Evolutionary conservation across 2,888 invertebrate species (phyloP).

Genomic region (Asteroscopus sphinx): DNA sequence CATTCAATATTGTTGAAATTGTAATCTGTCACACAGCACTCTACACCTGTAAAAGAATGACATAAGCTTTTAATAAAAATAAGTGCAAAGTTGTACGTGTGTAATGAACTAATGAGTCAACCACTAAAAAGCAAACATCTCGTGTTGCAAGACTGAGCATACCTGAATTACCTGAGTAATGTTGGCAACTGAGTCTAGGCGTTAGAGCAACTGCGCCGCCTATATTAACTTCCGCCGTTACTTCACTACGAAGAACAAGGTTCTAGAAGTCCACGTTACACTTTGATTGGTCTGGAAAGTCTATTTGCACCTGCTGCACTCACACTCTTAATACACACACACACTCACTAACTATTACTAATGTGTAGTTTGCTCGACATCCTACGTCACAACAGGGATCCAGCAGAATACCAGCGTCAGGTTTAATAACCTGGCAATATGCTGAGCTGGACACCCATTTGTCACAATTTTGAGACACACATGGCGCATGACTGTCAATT

Average conservation of each 20-base stretch:
- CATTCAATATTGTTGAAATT: background rate
- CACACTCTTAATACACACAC: no score
- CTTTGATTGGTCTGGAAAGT: slow-evolving; percentile 5
- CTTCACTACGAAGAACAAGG: slow-evolving; percentile 6
- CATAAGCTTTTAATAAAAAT: background rate
- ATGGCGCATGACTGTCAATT: no score
- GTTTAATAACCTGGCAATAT: no score
- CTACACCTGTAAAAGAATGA: background rate
- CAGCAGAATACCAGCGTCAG: no score
- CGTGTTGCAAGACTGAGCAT: slow-evolving; percentile 23
- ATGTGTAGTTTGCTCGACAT: no score
- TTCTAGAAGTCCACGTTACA: background rate
- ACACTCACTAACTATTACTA: no score
- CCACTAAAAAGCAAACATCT: slow-evolving; percentile 2
- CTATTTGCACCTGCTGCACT: background rate
- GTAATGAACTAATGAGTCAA: background rate
- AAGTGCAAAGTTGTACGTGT: background rate
- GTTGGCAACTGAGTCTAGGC: slow-evolving; percentile 25
- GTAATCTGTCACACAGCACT: no score
- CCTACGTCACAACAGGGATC: no score
- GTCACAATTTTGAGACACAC: no score
- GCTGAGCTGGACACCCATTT: no score
- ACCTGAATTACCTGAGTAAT: slow-evolving; percentile 22
- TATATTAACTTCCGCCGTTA: slow-evolving; percentile 22
- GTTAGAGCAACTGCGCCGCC: slow-evolving; percentile 3